Percentiles rank a stretch among this genome's conserved stretches.
Conservation (phyloP, 1,140 invertebrate species). For the Macrostomum lignano region DNA sequence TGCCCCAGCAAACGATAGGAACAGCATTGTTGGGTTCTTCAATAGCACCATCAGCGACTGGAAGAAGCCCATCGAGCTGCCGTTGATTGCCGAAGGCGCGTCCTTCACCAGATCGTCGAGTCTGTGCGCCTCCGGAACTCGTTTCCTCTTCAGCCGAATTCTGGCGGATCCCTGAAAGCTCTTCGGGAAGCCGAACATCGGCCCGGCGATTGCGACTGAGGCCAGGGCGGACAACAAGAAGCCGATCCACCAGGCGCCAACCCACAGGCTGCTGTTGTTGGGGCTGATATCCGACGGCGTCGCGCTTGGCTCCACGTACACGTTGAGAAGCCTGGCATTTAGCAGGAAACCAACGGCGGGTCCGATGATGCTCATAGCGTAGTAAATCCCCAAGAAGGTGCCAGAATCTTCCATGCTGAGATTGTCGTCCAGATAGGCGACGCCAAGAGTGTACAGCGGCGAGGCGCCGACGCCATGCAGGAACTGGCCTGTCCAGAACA, state of each 20-base stretch:
- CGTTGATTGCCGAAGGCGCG: no score
- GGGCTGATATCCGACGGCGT: conserved; percentile 8
- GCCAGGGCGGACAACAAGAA: conserved; percentile 51
- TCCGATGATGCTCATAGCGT: conserved; percentile 67
- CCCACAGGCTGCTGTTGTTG: conserved; percentile 33
- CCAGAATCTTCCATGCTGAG: conserved; percentile 12
- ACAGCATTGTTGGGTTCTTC: no score
- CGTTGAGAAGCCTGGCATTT: conserved; percentile 50
- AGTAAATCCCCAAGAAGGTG: conserved; percentile 44
- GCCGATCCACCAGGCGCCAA: conserved; percentile 80
- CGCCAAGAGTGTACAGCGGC: conserved; percentile 33
- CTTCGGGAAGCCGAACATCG: conserved; percentile 54
- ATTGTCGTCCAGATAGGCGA: conserved; percentile 21
- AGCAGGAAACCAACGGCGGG: conserved; percentile 62
- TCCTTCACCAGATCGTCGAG: no score
- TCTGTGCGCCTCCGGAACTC: no score
- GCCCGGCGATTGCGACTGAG: conserved; percentile 48
- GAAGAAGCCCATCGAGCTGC: no score
- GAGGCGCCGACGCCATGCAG: conserved; percentile 59
- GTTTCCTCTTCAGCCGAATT: no score
- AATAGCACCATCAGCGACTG: no score
- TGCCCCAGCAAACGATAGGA: no score
- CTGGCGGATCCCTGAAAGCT: no score
- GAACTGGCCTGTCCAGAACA: conserved; percentile 59
- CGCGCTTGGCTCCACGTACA: conserved; percentile 49